Percentiles rank a stretch among this genome's conserved stretches.
Evolutionary conservation across 2,797 vertebrate genomes (phyloP).

Genomic region (Varecia variegata): DNA sequence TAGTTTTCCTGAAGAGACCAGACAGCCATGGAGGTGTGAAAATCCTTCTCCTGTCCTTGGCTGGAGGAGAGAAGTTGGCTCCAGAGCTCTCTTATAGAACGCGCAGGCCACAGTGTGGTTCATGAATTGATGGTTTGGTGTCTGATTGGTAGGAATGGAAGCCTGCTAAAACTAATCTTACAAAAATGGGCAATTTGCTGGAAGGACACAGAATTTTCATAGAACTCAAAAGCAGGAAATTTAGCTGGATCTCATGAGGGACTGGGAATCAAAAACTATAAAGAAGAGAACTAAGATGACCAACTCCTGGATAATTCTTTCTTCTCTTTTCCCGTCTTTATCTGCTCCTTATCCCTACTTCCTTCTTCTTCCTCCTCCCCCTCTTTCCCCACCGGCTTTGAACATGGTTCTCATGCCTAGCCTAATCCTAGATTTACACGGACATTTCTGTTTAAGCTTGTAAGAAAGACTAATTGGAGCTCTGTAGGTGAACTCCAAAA

Average conservation of each 20-base stretch:
- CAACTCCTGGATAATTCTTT: background rate
- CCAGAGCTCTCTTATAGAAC: background rate
- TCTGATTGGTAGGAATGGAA: background rate
- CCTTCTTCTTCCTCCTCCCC: background rate
- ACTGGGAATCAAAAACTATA: background rate
- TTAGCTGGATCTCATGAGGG: background rate
- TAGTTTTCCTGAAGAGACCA: background rate
- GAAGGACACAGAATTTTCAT: background rate
- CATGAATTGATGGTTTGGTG: background rate
- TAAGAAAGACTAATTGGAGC: background rate
- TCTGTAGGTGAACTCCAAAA: background rate
- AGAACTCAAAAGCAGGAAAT: constrained; percentile 8
- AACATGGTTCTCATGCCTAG: background rate
- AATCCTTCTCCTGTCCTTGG: background rate
- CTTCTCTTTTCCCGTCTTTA: background rate
- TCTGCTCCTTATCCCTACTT: background rate
- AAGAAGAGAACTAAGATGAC: background rate
- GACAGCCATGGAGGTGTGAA: background rate
- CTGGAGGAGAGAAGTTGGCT: background rate
- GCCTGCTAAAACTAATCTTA: background rate
- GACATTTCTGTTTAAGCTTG: background rate
- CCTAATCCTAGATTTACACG: background rate
- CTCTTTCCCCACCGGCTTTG: background rate
- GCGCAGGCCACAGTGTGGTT: background rate
- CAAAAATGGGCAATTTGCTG: background rate